Evolutionary conservation across 2,888 invertebrate species (phyloP).

Genomic region (Slavum lentiscoides): DNA sequence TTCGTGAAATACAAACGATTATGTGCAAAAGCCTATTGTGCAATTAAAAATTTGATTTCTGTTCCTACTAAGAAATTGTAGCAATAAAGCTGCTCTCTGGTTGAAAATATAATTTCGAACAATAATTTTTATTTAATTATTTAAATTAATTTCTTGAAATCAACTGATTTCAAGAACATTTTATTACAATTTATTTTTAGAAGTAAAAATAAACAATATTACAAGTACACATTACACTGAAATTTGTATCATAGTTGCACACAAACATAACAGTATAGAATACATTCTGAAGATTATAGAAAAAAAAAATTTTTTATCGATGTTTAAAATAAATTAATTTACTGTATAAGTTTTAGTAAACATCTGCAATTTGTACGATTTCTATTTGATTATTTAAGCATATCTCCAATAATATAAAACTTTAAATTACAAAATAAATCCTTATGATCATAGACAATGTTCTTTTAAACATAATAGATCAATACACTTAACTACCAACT

Average conservation of each 20-base stretch:
- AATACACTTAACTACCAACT: not conserved
- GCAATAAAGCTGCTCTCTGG: slow-evolving; percentile 43
- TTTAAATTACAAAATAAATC: not conserved
- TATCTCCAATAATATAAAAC: no score
- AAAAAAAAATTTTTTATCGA: not conserved
- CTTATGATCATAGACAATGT: not conserved
- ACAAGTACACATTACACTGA: slow-evolving; percentile 1
- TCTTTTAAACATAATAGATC: not conserved
- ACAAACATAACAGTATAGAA: not conserved
- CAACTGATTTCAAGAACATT: not conserved
- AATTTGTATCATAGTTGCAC: slow-evolving; percentile 4
- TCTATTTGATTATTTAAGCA: no score
- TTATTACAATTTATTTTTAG: slow-evolving; percentile 20
- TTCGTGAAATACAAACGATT: slow-evolving; percentile 49
- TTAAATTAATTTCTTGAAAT: no score
- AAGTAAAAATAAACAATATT: not conserved
- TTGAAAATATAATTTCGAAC: slow-evolving; percentile 19
- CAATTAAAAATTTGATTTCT: slow-evolving; percentile 34
- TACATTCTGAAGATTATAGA: not conserved
- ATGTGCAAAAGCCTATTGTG: slow-evolving; percentile 53
- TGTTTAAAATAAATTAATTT: slow-evolving; percentile 1
- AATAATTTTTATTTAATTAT: slow-evolving; percentile 1
- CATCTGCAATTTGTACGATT: not conserved
- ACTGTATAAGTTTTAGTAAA: not conserved
- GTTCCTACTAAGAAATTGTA: slow-evolving; percentile 36